phyloP scores from a whole-genome alignment of 2,888 invertebrate species.

The Eilema depressum region DNA sequence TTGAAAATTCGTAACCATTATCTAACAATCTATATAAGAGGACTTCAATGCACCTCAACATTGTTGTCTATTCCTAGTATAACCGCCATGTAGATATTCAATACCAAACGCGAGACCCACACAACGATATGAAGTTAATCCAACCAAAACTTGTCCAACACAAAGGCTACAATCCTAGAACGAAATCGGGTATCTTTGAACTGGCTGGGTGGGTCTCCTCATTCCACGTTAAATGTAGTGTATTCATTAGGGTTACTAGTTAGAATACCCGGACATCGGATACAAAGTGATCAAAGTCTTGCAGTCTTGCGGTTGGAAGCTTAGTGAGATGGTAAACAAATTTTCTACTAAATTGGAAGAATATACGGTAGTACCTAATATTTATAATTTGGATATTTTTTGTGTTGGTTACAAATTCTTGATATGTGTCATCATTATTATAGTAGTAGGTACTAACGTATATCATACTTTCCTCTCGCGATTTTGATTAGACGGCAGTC shows the following conservation, averaged over 20 bases:
- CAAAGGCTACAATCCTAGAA: constrained; percentile 21
- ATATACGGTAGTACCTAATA: not conserved
- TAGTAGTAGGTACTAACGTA: no score
- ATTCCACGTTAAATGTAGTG: constrained; percentile 26
- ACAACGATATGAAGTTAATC: constrained; percentile 25
- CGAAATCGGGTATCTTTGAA: constrained; percentile 16
- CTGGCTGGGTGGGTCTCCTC: constrained; percentile 17
- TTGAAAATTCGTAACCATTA: not conserved
- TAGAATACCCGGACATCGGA: constrained; percentile 25
- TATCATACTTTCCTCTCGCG: no score
- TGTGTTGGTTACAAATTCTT: not conserved
- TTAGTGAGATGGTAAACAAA: not conserved
- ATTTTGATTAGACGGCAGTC: not conserved
- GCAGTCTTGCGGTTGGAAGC: constrained; percentile 32
- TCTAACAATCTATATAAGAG: not conserved
- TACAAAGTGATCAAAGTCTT: constrained; percentile 34
- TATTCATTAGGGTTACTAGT: constrained; percentile 22
- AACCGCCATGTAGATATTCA: not conserved
- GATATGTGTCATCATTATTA: not conserved
- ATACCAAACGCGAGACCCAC: constrained; percentile 5
- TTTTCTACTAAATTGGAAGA: not conserved
- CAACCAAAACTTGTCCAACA: constrained; percentile 21
- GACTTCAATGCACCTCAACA: not conserved
- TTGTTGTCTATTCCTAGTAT: not conserved
- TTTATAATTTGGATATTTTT: not conserved